These are phyloP conservation scores for Iselma pallidipennis DNA, from an alignment of 2,888 invertebrate species.

Conservation along the genomic window DNA sequence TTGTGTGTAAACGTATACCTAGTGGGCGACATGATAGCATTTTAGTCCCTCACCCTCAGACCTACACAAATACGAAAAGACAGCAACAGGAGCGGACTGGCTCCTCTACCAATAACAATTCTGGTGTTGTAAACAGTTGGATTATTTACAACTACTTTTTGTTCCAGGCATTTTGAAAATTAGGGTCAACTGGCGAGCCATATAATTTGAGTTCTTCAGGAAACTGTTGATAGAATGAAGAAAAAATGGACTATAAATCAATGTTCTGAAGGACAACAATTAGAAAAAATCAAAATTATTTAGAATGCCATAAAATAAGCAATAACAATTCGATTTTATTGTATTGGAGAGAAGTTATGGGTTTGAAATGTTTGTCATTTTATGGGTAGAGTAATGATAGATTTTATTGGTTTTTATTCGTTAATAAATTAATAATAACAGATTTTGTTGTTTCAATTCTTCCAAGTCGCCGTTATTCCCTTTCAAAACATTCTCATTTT, in stretches of 20 bases:
- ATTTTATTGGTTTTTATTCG: neutral
- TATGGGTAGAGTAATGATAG: neutral
- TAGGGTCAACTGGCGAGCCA: no score
- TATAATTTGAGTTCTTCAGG: no score
- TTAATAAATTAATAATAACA: no score
- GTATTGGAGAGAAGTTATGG: neutral
- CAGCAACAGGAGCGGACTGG: neutral
- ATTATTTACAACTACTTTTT: no score
- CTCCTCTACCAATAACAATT: neutral
- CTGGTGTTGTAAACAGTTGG: neutral
- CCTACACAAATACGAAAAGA: neutral
- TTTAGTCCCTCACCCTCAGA: neutral
- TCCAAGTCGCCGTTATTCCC: neutral
- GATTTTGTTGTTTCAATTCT: neutral
- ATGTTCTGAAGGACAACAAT: neutral
- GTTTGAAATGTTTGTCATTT: neutral
- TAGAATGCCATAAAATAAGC: neutral
- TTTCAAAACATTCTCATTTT: neutral
- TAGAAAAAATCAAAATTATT: neutral
- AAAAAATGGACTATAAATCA: neutral
- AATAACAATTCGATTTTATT: neutral
- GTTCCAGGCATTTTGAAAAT: no score
- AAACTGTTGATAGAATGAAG: neutral
- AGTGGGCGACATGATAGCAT: neutral
- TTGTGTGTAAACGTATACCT: no score